Percentiles rank a stretch among this genome's conserved stretches.
These are phyloP conservation scores for Trididemnum nubilum DNA, from an alignment of 23 tunicate genomes.

Conservation along the genomic window DNA sequence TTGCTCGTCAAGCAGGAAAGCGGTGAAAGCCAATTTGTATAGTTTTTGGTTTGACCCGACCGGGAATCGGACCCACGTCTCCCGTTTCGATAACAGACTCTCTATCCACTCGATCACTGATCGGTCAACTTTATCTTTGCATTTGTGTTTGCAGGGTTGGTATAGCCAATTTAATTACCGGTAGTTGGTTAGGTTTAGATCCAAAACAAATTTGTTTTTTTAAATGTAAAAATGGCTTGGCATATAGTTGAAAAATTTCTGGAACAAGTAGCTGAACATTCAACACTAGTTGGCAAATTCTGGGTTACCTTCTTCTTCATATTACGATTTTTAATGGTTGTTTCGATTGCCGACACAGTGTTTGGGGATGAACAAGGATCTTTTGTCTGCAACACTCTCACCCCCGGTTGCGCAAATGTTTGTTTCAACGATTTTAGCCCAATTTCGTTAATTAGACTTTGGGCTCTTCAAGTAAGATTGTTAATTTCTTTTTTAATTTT, in stretches of 20 bases:
- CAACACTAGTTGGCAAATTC: conserved; percentile 96
- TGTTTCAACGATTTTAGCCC: conserved; percentile 98
- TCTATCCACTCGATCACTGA: no score
- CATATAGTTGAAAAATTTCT: conserved; percentile 91
- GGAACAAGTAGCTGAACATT: conserved; percentile 95
- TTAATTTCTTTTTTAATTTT: neutral
- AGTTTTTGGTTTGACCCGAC: no score
- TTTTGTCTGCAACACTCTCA: conserved; percentile 88
- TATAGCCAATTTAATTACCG: no score
- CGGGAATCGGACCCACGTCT: no score
- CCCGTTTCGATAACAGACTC: no score
- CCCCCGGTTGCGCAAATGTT: conserved; percentile 92
- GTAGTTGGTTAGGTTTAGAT: no score
- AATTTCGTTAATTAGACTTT: conserved; percentile 75
- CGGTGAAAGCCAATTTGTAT: no score
- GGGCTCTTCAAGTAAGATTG: conserved; percentile 80
- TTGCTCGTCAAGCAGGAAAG: no score
- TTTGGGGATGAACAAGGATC: conserved; percentile 93
- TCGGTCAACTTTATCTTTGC: no score
- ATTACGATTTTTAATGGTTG: conserved; percentile 85
- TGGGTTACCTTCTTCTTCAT: conserved; percentile 98
- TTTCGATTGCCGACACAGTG: conserved; percentile 98
- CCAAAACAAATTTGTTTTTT: no score
- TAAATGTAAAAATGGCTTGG: conserved; percentile 97
- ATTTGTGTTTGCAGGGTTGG: no score